Percentiles rank a stretch among this genome's conserved stretches.
These are phyloP conservation scores for Pemphigus obesinymphae DNA, from an alignment of 1,140 invertebrate species.

Conservation along the genomic window DNA sequence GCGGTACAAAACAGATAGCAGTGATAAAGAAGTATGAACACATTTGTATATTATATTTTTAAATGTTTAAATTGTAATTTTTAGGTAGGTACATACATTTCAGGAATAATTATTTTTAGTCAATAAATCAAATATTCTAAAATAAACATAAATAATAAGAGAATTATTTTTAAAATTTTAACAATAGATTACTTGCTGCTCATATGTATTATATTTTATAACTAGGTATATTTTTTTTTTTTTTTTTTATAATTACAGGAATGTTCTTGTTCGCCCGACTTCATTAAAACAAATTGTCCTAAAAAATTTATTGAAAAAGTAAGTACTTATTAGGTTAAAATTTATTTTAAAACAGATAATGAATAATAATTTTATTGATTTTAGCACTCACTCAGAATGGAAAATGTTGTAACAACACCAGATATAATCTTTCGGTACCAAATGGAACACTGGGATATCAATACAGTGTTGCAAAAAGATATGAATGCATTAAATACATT, in stretches of 20 bases:
- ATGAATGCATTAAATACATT: conserved; percentile 58
- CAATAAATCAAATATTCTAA: too few relatives aligned
- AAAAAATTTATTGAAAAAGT: conserved; percentile 28
- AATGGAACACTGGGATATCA: conserved; percentile 56
- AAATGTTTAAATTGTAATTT: too few relatives aligned
- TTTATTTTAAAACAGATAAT: not conserved
- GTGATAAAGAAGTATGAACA: conserved; percentile 15
- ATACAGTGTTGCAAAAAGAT: conserved; percentile 63
- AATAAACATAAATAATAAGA: too few relatives aligned
- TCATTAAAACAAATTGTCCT: not conserved
- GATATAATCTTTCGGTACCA: conserved; percentile 67
- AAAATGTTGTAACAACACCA: conserved; percentile 60
- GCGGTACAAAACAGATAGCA: conserved; percentile 12
- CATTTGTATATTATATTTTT: not conserved
- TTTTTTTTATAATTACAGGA: conserved; percentile 23
- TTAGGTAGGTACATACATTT: too few relatives aligned
- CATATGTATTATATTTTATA: too few relatives aligned
- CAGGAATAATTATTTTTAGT: too few relatives aligned
- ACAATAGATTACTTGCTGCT: too few relatives aligned
- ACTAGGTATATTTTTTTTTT: too few relatives aligned
- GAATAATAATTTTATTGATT: conserved; percentile 5
- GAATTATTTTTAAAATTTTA: too few relatives aligned
- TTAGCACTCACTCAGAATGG: conserved; percentile 61
- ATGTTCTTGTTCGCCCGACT: not conserved
- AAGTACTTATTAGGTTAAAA: not conserved